Base-by-base conservation (phyloP, 2,113 vertebrate species). In the Hylia prasina region DNA sequence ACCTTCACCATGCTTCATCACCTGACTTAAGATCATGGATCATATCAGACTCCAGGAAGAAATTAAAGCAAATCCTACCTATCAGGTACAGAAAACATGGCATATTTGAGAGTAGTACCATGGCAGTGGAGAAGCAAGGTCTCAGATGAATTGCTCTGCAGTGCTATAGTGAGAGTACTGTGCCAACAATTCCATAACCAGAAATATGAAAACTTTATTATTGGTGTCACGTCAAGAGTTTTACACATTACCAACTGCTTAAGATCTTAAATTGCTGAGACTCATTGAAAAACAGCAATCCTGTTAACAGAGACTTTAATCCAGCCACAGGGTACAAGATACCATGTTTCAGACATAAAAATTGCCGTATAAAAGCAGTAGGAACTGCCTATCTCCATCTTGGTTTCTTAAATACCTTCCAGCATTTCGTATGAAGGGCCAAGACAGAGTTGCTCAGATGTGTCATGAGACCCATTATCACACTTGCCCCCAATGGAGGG, bases 361-460 rank as follows among this genome's bases (percentile, higher is more conserved):
- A 39, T 3, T 23, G 13, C 12, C 1, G 0, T 64, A 13, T 30
- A 33, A 54, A 33, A 81, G 23, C 21, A 51, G 11, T 37, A 72
- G 53, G 35, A 72, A 17, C 20, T 54, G 19, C 11, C 12, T 30
- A 0, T 28, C 7, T 78, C 27, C 4, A 33, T 56, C 12, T 63
- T 30, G 33, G 37, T 56, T 75, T 75, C 27, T 33, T 51, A 47
- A 73, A 73, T 47, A 24, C 10, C 16, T 88, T 88, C n/a, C 27
- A 31, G 16, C 8, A 10, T 63, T 75, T 47, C 0, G 0, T 45
- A 30, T 13, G 27, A 50, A 47, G 6, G n/a, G 15, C 50, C 17
- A 57, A 35, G 47, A 63, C 4, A 58, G 8, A 1, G 2, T 51
- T 76, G 33, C 48, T 84, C 39, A 69, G 17, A 27, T 77, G 13